Evolutionary conservation across 2,113 vertebrate species (phyloP), one percentile per base, ranked within the genome.

Genomic region (Saccopteryx leptura): DNA sequence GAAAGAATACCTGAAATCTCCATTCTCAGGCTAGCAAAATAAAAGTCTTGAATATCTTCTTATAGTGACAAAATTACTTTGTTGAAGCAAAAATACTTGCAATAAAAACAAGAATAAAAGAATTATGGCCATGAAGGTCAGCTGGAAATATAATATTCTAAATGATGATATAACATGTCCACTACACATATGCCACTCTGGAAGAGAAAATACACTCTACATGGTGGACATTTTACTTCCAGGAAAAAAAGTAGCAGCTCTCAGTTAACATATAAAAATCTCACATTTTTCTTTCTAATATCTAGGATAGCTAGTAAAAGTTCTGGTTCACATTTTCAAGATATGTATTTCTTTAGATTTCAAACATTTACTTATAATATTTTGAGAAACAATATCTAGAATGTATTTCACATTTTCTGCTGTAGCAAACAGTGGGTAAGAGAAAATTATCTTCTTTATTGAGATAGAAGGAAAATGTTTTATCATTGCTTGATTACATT

Each of bases 11-110:
- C 71, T 31, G 24, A n/a, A 95, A 76, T 39, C 5, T 60, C 31
- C 91, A 50, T 88, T 52, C 75, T 86, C 18, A 68, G 31, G 12
- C 9, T 81, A 72, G 69, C 66, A 78, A 95, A 94, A 85, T 90
- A 75, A 93, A 93, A 89, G 28, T 31, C 88, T 92, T 54, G 26
- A 88, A n/a, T 82, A 52, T 96, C 33, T 89, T 88, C 68, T 52
- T 72, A 52, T 75, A 21, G 33, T 90, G 54, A 83, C 71, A 68
- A 78, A 93, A 84, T 61, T 88, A 86, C 31, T 86, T 76, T 78
- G 26, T 28, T 84, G 18, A 15, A 85, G 5, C 54, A 88, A 88
- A 95, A 92, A 61, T 88, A 65, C 14, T 86, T 90, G 26, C 33
- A 84, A 11, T 84, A 54, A 90, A 94, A 96, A 76, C 46, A 28